A percentile compares a stretch with the other conserved stretches of the same genome.
phyloP scores from a whole-genome alignment of 2,797 vertebrate genomes.

The Hemibagrus guttatus region DNA sequence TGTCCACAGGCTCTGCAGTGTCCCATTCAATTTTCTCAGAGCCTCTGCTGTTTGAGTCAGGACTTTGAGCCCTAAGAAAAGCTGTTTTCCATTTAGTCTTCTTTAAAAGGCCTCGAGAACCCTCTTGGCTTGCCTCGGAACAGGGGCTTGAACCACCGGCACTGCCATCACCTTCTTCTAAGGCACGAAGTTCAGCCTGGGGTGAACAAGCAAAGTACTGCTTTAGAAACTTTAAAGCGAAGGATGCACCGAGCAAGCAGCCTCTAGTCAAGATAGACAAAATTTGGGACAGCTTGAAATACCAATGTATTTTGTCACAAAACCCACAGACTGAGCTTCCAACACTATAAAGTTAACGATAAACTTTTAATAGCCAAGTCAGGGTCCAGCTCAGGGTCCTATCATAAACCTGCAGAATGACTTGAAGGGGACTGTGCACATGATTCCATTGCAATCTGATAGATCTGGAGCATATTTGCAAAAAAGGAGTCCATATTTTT shows the following conservation, averaged over 20 bases:
- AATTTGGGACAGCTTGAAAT: background rate
- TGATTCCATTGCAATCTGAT: background rate
- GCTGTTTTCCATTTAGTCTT: slow-evolving; percentile 91
- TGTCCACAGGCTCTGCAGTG: slow-evolving; percentile 75
- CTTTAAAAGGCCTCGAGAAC: slow-evolving; percentile 74
- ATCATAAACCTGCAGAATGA: background rate
- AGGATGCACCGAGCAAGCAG: no score
- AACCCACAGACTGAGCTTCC: background rate
- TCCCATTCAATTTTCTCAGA: slow-evolving; percentile 81
- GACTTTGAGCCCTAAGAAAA: slow-evolving; percentile 84
- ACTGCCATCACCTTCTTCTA: slow-evolving; percentile 95
- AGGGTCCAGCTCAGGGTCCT: background rate
- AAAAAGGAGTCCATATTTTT: no score
- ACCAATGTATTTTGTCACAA: background rate
- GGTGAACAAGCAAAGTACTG: background rate
- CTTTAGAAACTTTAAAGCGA: background rate
- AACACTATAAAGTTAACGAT: no score
- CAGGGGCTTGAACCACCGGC: slow-evolving; percentile 89
- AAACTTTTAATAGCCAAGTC: background rate
- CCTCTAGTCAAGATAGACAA: background rate
- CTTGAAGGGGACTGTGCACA: background rate
- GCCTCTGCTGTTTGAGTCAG: slow-evolving; percentile 83
- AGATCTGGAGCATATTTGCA: background rate
- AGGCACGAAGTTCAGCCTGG: slow-evolving; percentile 91
- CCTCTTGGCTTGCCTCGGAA: slow-evolving; percentile 90